Conservation (phyloP, 1,140 invertebrate genomes). For the Trinorchestia longiramus region DNA sequence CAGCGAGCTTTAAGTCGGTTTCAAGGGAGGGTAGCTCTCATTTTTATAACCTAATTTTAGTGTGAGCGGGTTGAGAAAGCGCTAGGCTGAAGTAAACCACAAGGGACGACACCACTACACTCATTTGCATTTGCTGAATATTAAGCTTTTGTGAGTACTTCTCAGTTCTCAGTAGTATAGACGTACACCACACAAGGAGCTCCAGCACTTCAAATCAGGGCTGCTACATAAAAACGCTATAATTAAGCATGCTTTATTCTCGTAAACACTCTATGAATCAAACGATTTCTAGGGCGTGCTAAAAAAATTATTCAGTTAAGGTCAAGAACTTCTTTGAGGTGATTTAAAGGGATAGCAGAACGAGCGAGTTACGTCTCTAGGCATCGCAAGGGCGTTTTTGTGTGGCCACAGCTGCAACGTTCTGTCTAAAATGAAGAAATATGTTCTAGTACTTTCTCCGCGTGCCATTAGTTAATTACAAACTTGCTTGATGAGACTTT, state of each 20-base stretch:
- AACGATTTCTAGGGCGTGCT: not conserved
- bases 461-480: slow-evolving; percentile 52
- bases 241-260: not conserved
- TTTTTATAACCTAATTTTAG: slow-evolving; percentile 55
- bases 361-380: not conserved
- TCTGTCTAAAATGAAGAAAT: slow-evolving; percentile 54
- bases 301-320: not conserved
- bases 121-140: slow-evolving; percentile 54
- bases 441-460: slow-evolving; percentile 43
- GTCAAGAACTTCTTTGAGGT: not conserved
- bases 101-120: slow-evolving; percentile 50
- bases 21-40: slow-evolving; percentile 17
- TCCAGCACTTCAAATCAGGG: not conserved
- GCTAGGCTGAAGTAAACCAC: slow-evolving; percentile 52
- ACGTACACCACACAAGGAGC: not conserved
- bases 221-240: not conserved
- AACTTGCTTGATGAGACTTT: slow-evolving; percentile 54
- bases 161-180: not conserved
- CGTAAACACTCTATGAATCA: not conserved
- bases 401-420: slow-evolving; percentile 42
- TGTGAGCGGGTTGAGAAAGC: slow-evolving; percentile 53
- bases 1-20: not conserved
- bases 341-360: not conserved
- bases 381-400: not conserved
- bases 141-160: slow-evolving; percentile 43